Conservation (phyloP, 37 sponge, comb jelly and placozoan species). For the Corticium candelabrum region DNA sequence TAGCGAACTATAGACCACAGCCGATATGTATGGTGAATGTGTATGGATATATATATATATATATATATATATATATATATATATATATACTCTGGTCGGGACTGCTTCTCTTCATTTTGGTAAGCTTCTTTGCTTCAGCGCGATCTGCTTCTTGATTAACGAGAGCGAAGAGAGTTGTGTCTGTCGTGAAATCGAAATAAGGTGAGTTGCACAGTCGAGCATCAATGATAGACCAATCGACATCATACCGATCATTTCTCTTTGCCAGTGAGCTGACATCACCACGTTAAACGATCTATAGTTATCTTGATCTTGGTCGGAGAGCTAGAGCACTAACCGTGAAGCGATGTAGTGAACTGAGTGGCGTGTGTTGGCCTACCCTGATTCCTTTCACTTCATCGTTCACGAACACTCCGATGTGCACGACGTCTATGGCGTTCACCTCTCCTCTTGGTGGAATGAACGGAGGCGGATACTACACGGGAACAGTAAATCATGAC, state of each 20-base stretch:
- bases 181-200: no score
- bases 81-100: no score
- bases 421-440: constrained; percentile 90
- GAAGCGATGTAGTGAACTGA: neutral
- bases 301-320: constrained; percentile 74
- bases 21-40: no score
- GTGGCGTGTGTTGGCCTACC: constrained; percentile 17
- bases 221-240: no score
- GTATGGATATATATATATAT: no score
- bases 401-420: constrained; percentile 89
- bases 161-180: no score
- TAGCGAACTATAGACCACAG: no score
- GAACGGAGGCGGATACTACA: constrained; percentile 63
- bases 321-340: constrained; percentile 30
- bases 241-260: constrained; percentile 86
- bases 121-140: neutral
- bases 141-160: neutral
- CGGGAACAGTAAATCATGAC: neutral
- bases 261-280: constrained; percentile 86
- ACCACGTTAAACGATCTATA: constrained; percentile 68
- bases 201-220: no score
- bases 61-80: no score
- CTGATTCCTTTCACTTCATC: constrained; percentile 81
- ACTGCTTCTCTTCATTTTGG: no score
- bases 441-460: constrained; percentile 92